A percentile compares a stretch with the other conserved stretches of the same genome.
phyloP scores from a whole-genome alignment of 1,140 invertebrate genomes.

The Gryllus bimaculatus region DNA sequence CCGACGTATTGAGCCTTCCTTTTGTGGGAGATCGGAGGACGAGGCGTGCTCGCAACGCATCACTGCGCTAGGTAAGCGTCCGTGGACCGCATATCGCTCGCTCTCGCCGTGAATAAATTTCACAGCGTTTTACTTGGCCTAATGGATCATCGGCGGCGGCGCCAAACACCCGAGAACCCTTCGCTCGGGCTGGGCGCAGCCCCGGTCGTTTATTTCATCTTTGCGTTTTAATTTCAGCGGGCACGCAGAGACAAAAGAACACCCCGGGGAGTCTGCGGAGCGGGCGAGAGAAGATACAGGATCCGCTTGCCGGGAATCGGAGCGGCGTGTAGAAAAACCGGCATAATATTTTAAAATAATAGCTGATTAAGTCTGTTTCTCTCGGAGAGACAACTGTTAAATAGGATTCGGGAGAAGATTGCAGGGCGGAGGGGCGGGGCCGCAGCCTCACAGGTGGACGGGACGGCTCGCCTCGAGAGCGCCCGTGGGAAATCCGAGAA shows the following conservation, averaged over 20 bases:
- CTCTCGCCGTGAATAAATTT: background rate
- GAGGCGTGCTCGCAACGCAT: background rate
- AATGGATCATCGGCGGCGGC: background rate
- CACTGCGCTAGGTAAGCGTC: background rate
- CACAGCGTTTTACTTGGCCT: background rate
- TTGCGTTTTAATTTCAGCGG: background rate
- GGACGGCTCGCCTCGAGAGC: background rate
- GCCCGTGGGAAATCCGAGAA: conserved; percentile 12
- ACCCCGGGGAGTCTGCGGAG: background rate
- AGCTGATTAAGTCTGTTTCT: background rate
- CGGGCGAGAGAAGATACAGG: background rate
- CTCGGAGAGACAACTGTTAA: background rate
- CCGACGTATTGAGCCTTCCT: background rate
- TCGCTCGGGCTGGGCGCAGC: background rate
- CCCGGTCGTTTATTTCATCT: background rate
- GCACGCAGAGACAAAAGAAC: background rate
- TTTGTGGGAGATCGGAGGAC: background rate
- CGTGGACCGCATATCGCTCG: no score
- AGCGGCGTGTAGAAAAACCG: background rate
- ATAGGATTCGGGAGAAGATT: background rate
- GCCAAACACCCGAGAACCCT: no score
- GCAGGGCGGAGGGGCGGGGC: background rate
- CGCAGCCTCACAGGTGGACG: background rate
- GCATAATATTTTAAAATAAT: conserved; percentile 2
- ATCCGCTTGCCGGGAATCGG: background rate